Base-by-base conservation (phyloP, 2,797 vertebrate genomes). In the Syngnathus acus region DNA sequence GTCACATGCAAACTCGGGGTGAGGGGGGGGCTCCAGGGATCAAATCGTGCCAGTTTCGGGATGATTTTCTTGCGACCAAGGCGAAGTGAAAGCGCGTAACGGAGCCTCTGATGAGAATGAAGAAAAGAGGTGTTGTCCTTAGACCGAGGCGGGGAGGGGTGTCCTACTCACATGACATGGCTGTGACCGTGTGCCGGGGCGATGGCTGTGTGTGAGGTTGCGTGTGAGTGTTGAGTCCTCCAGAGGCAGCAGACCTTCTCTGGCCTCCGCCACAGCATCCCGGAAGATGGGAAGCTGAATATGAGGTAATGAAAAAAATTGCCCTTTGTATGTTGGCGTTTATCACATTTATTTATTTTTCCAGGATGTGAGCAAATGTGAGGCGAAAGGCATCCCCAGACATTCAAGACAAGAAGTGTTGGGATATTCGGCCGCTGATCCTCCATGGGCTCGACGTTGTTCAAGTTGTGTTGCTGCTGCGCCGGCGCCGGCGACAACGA, bases 121-220 rank as follows among this genome's bases (percentile, higher is more conserved):
- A 57, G 68, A 69, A 45, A 38, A 51, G 64, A 51, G 65, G 62
- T 64, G 68, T 53, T 77, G 67, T 77, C 77, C 83, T 67, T 8
- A 0, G 62, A 82, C 79, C 62, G 61, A 72, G 77, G 68, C 76
- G 69, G 76, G 64, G 1, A 50, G 48, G 68, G 65, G 50, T 68
- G 65, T 68, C 73, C 42, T 0, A 70, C 84, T 90, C 90, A 90
- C 88, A 90, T 90, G 89, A 91, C 84, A 73, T 17, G 72, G 77
- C 74, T 88, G 87, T 90, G 89, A 90, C 88, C 84, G 72, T 87
- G 78, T 86, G 63, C 32, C n/a, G 85, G 47, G 45, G 62, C 76
- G 68, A 68, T 78, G 75, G 82, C 72, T 76, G 77, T 68, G 58
- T 77, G 39, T 57, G 23, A 55, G 64, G n/a, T 70, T 69, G 72